A percentile compares a stretch with the other conserved stretches of the same genome.
These are phyloP conservation scores for Hemiprocne comata DNA, from an alignment of 2,113 vertebrate species.

Conservation along the genomic window DNA sequence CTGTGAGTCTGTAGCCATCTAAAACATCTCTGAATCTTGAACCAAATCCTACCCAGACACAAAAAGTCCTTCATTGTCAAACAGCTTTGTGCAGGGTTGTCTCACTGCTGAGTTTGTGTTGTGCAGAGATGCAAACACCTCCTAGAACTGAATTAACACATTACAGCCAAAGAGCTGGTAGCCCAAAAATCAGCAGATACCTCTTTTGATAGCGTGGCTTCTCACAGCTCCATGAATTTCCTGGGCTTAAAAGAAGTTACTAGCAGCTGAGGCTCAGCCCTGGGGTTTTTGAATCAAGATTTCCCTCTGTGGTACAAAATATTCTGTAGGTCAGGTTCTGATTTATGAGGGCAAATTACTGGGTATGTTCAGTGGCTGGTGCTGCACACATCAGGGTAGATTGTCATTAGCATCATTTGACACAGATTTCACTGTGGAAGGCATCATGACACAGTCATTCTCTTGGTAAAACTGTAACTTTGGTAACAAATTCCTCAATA, in stretches of 20 bases:
- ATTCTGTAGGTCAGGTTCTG: neutral
- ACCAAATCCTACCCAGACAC: neutral
- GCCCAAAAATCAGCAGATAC: neutral
- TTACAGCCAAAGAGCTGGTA: neutral
- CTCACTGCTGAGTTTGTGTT: neutral
- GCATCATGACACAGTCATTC: neutral
- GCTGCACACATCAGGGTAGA: neutral
- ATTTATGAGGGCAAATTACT: neutral
- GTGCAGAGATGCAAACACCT: neutral
- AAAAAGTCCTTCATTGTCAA: neutral
- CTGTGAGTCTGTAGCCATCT: neutral
- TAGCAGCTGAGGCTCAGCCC: neutral
- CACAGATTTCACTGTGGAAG: neutral
- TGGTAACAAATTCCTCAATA: neutral
- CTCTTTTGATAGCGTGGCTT: neutral
- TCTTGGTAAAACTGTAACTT: neutral
- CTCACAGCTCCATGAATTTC: neutral
- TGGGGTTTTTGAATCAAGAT: neutral
- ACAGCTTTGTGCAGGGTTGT: neutral
- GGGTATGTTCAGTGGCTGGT: fast-evolving
- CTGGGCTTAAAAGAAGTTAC: neutral
- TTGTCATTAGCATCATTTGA: neutral
- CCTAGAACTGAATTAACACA: neutral
- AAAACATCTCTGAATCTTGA: neutral
- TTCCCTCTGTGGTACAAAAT: neutral